These are phyloP conservation scores for Leptopilina clavipes DNA, from an alignment of 1,140 invertebrate species.

Conservation along the genomic window DNA sequence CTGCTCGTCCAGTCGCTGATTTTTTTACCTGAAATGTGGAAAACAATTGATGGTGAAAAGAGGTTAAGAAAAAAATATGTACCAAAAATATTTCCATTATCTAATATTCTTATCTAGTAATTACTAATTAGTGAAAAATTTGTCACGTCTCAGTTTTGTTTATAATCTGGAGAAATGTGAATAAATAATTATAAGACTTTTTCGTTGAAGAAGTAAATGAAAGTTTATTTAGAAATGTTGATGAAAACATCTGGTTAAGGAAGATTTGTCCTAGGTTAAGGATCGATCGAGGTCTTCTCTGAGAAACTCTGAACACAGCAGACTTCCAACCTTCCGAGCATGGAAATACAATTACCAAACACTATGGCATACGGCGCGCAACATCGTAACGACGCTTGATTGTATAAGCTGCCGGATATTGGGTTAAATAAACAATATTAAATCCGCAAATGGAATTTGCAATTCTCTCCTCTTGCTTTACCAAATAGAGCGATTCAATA, in stretches of 20 bases:
- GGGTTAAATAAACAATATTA: slow-evolving; percentile 73
- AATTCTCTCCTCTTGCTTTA: slow-evolving; percentile 4
- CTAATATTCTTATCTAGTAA: too few relatives aligned
- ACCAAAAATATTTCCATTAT: too few relatives aligned
- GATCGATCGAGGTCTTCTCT: slow-evolving; percentile 50
- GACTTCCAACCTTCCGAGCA: slow-evolving; percentile 62
- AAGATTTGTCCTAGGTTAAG: slow-evolving; percentile 17
- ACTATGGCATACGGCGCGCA: slow-evolving; percentile 56
- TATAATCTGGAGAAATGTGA: too few relatives aligned
- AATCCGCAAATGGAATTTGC: slow-evolving; percentile 61
- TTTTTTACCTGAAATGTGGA: too few relatives aligned
- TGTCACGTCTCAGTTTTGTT: too few relatives aligned
- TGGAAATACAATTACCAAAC: slow-evolving; percentile 72
- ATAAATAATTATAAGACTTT: too few relatives aligned
- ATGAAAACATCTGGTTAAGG: background rate
- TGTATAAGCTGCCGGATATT: slow-evolving; percentile 71
- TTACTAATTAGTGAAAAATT: too few relatives aligned
- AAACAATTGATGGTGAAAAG: too few relatives aligned
- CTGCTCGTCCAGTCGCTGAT: too few relatives aligned
- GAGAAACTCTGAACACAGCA: slow-evolving; percentile 36
- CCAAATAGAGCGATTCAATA: background rate
- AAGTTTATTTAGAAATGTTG: too few relatives aligned
- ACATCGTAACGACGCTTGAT: slow-evolving; percentile 70
- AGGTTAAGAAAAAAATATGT: too few relatives aligned
- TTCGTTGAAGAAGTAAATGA: too few relatives aligned